Conservation (phyloP, 2,888 invertebrate species). For the Leucozona laternaria region DNA sequence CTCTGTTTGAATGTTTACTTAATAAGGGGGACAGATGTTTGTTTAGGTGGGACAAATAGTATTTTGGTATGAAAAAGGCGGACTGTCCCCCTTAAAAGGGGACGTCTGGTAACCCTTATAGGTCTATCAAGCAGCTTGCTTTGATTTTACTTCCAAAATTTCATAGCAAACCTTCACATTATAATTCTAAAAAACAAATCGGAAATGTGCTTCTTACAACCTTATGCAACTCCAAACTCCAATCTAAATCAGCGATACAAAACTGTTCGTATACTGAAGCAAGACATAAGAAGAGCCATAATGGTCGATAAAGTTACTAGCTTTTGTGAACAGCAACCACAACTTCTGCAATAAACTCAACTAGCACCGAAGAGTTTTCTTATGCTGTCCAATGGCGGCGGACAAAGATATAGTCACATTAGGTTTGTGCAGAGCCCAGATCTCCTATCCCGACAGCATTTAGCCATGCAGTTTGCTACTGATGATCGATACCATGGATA, state of each 20-base stretch:
- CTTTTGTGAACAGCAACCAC: slow-evolving; percentile 20
- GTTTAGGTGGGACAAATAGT: no score
- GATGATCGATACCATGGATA: slow-evolving; percentile 69
- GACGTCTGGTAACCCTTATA: no score
- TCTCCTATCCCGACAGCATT: slow-evolving; percentile 70
- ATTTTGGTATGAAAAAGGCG: no score
- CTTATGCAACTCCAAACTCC: not conserved
- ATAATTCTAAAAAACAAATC: no score
- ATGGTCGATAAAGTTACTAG: slow-evolving; percentile 33
- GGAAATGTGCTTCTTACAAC: not conserved
- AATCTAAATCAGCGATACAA: slow-evolving; percentile 56
- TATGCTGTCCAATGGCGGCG: not conserved
- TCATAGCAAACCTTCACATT: no score
- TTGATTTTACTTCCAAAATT: no score
- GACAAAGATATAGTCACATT: slow-evolving; percentile 50
- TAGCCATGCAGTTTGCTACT: slow-evolving; percentile 75
- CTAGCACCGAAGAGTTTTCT: not conserved
- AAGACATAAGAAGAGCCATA: slow-evolving; percentile 63
- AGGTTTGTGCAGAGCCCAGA: slow-evolving; percentile 50
- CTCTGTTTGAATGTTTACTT: no score
- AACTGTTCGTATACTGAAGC: slow-evolving; percentile 58
- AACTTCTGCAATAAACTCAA: not conserved
- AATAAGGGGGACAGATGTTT: no score
- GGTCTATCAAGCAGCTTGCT: no score
- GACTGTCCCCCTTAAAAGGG: no score